phyloP scores from a whole-genome alignment of 1,140 invertebrate genomes.

The Drusus annulatus region DNA sequence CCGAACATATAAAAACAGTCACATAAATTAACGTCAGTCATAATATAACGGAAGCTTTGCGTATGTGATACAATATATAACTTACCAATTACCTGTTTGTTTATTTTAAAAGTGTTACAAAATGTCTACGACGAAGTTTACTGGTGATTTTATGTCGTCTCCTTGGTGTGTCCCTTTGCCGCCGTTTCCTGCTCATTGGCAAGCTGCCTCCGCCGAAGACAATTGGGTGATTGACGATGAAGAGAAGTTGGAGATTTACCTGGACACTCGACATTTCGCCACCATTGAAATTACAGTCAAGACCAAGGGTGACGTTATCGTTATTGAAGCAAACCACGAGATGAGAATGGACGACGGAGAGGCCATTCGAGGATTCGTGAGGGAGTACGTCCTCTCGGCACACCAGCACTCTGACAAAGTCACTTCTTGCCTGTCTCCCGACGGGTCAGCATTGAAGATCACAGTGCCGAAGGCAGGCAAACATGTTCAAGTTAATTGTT shows the following conservation, averaged over 20 bases:
- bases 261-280: slow-evolving; percentile 85
- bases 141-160: too few species aligned
- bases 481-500: too few species aligned
- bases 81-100: too few species aligned
- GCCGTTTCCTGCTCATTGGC: too few species aligned
- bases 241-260: slow-evolving; percentile 71
- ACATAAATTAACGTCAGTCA: too few species aligned
- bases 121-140: too few species aligned
- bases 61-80: too few species aligned
- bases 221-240: background rate
- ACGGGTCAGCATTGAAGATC: slow-evolving; percentile 79
- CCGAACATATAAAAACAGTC: too few species aligned
- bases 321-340: slow-evolving; percentile 78
- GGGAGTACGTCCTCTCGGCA: slow-evolving; percentile 76
- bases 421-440: slow-evolving; percentile 78
- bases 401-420: slow-evolving; percentile 76
- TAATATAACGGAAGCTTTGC: too few species aligned
- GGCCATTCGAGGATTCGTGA: slow-evolving; percentile 77
- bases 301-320: slow-evolving; percentile 76
- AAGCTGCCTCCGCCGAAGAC: background rate
- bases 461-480: slow-evolving; percentile 71
- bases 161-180: too few species aligned
- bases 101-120: too few species aligned
- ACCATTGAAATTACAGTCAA: slow-evolving; percentile 86
- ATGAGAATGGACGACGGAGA: slow-evolving; percentile 78